phyloP scores from a whole-genome alignment of 2,113 vertebrate genomes.

The Psilopogon haemacephalus region DNA sequence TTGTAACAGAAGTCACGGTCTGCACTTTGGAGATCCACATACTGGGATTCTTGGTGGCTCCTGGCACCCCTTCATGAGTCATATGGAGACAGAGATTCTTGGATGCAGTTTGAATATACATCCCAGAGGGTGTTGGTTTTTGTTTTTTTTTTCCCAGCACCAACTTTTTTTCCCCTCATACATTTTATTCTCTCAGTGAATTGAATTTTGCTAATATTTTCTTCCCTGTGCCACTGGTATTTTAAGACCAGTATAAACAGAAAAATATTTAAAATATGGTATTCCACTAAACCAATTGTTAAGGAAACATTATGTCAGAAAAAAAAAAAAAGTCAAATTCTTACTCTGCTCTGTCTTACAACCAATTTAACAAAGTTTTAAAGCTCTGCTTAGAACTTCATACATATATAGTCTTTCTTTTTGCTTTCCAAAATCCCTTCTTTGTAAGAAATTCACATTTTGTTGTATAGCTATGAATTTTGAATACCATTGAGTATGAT shows the following conservation, averaged over 20 bases:
- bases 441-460: not conserved
- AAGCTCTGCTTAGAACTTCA: not conserved
- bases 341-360: not conserved
- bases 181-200: not conserved
- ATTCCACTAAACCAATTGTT: not conserved
- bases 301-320: not conserved
- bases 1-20: not conserved
- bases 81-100: not conserved
- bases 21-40: not conserved
- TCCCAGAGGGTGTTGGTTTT: not conserved
- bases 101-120: not conserved
- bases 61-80: rapidly evolving
- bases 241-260: not conserved
- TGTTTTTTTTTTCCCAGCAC: not conserved
- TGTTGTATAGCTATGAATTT: not conserved
- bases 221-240: not conserved
- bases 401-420: not conserved
- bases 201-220: not conserved
- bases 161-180: rapidly evolving
- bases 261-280: not conserved
- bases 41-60: not conserved
- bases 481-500: not conserved
- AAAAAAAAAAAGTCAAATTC: not conserved
- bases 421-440: not conserved
- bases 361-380: not conserved